These are phyloP conservation scores for Percopsis transmontana DNA, from an alignment of 2,113 vertebrate species.

Conservation along the genomic window DNA sequence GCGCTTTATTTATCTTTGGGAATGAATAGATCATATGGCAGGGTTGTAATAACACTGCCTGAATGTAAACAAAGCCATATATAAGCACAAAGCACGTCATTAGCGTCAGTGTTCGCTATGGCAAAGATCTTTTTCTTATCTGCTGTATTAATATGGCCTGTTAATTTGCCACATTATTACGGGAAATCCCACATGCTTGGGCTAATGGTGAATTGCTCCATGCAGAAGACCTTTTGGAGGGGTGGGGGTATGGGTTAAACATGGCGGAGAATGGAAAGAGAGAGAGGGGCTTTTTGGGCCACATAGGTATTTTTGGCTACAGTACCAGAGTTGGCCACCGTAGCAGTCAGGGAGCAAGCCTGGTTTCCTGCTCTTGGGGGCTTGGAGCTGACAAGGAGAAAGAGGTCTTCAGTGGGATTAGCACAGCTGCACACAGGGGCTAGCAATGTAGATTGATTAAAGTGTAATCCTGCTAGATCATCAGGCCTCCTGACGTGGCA, in stretches of 20 bases:
- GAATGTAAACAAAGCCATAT: not conserved
- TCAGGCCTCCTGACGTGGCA: slow-evolving; percentile 66
- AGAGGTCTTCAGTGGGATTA: slow-evolving; percentile 69
- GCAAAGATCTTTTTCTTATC: not conserved
- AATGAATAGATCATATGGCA: no score
- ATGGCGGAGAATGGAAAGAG: slow-evolving; percentile 56
- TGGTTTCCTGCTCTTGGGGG: no score
- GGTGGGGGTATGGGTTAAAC: slow-evolving; percentile 35
- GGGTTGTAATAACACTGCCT: no score
- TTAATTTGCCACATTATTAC: slow-evolving; percentile 38
- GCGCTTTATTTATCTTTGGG: no score
- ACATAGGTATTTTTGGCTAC: no score
- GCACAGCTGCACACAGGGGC: slow-evolving; percentile 61
- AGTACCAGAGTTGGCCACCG: no score
- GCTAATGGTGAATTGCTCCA: slow-evolving; percentile 18
- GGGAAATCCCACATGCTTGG: slow-evolving; percentile 38
- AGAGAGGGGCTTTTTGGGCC: no score
- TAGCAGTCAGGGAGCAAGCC: no score
- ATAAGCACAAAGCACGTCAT: not conserved
- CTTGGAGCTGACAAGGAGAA: slow-evolving; percentile 65
- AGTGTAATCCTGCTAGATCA: slow-evolving; percentile 73
- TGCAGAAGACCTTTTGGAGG: no score
- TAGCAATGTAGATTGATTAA: slow-evolving; percentile 74
- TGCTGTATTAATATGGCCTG: slow-evolving; percentile 16
- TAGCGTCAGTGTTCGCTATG: not conserved